These are phyloP conservation scores for Pygmarrhopalites habei DNA, from an alignment of 1,140 invertebrate species.

Conservation along the genomic window DNA sequence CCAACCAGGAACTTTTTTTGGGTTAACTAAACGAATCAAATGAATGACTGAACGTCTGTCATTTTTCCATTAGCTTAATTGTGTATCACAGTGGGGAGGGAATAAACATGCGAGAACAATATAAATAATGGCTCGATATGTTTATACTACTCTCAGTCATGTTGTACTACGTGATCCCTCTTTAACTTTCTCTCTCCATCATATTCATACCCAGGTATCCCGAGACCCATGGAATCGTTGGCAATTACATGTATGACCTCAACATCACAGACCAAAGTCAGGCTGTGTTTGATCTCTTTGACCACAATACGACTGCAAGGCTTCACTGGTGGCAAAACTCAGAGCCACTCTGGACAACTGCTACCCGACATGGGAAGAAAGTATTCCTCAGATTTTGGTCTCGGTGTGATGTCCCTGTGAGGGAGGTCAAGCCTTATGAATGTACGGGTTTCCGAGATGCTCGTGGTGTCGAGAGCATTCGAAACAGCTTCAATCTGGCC, in stretches of 20 bases:
- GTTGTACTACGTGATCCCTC: too few relatives aligned
- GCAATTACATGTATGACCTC: constrained; percentile 47
- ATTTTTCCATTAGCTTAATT: too few relatives aligned
- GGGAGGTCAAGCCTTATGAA: constrained; percentile 41
- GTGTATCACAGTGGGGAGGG: too few relatives aligned
- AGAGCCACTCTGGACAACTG: constrained; percentile 45
- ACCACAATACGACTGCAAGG: constrained; percentile 38
- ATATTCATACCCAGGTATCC: constrained; percentile 22
- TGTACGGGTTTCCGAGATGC: constrained; percentile 34
- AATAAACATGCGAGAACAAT: too few relatives aligned
- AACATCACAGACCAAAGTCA: constrained; percentile 40
- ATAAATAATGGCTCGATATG: too few relatives aligned
- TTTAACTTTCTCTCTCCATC: too few relatives aligned
- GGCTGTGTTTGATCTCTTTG: constrained; percentile 36
- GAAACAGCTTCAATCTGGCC: constrained; percentile 18
- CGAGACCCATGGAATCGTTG: constrained; percentile 37
- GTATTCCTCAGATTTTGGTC: constrained; percentile 45
- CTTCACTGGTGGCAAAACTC: constrained; percentile 45
- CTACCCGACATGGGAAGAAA: constrained; percentile 41
- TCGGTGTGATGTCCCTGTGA: constrained; percentile 46
- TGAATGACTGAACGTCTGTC: too few relatives aligned
- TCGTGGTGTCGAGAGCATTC: constrained; percentile 15
- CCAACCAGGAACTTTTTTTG: too few relatives aligned
- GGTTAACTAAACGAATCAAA: too few relatives aligned
- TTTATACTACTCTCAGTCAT: too few relatives aligned